Percentiles rank a stretch among this genome's conserved stretches.
These are phyloP conservation scores for Tupaia tana DNA, from an alignment of 2,113 vertebrate species.

Conservation along the genomic window DNA sequence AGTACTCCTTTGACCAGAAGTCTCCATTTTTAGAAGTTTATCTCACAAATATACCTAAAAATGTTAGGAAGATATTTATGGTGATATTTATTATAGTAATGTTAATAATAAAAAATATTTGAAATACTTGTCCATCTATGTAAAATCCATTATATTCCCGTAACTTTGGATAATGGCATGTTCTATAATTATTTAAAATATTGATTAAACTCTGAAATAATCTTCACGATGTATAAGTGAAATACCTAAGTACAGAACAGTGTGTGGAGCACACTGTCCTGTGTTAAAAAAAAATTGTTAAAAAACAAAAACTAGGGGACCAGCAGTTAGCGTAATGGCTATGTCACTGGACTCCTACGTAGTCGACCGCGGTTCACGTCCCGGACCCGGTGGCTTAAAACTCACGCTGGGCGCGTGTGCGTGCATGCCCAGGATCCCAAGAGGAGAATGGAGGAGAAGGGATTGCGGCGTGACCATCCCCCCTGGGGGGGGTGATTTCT, in stretches of 20 bases:
- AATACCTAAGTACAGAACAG: constrained; percentile 8
- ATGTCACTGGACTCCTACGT: too few species aligned
- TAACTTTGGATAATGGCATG: constrained; percentile 9
- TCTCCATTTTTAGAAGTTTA: not conserved
- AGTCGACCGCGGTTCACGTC: too few species aligned
- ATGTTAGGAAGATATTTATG: not conserved
- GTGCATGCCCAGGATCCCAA: too few species aligned
- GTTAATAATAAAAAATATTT: constrained; percentile 19
- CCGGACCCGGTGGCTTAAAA: too few species aligned
- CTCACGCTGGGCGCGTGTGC: too few species aligned
- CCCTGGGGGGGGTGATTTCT: too few species aligned
- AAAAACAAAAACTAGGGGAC: not conserved
- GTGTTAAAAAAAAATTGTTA: not conserved
- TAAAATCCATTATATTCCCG: constrained; percentile 8
- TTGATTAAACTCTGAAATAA: not conserved
- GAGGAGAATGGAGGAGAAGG: too few species aligned
- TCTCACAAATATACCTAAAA: not conserved
- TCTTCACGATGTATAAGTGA: not conserved
- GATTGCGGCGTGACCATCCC: too few species aligned
- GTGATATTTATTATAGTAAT: not conserved
- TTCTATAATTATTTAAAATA: not conserved
- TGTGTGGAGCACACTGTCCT: not conserved
- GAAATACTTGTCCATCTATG: not conserved
- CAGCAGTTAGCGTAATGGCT: too few species aligned
- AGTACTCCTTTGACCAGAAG: not conserved